phyloP scores from a whole-genome alignment of 1,140 invertebrate genomes.

The Scaptodrosophila lebanonensis region DNA sequence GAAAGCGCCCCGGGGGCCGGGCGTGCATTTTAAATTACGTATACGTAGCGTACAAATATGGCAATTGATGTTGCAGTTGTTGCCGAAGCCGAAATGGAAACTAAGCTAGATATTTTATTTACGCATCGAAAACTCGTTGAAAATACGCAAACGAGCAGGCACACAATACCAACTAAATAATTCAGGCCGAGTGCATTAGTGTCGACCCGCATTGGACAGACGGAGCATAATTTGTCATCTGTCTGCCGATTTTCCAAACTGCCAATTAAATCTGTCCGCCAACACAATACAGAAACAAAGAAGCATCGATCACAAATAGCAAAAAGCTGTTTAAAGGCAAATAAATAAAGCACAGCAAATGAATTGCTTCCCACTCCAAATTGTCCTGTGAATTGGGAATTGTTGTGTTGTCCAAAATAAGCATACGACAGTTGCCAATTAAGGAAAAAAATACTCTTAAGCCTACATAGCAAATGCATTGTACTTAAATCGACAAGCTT shows the following conservation, averaged over 20 bases:
- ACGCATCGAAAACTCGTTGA: constrained; percentile 58
- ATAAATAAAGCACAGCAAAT: neutral
- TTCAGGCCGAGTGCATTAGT: constrained; percentile 67
- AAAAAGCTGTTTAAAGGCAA: constrained; percentile 26
- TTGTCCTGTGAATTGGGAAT: too few relatives aligned
- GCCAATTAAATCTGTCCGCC: constrained; percentile 48
- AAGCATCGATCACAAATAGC: constrained; percentile 14
- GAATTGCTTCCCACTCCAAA: too few relatives aligned
- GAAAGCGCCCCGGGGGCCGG: constrained; percentile 38
- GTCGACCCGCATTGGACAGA: constrained; percentile 31
- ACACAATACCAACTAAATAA: constrained; percentile 56
- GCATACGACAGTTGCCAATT: too few relatives aligned
- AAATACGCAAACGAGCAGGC: constrained; percentile 21
- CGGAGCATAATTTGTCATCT: constrained; percentile 49
- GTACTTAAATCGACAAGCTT: too few relatives aligned
- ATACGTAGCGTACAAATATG: constrained; percentile 42
- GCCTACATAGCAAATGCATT: too few relatives aligned
- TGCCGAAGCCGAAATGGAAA: constrained; percentile 7
- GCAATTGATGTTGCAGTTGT: too few relatives aligned
- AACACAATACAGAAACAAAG: constrained; percentile 30
- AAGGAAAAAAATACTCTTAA: too few relatives aligned
- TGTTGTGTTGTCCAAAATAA: too few relatives aligned
- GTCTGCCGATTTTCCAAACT: constrained; percentile 51
- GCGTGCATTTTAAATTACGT: constrained; percentile 57
- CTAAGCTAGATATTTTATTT: constrained; percentile 42